Base-by-base conservation (phyloP, 2,888 invertebrate species). In the Andricus quercusramuli region DNA sequence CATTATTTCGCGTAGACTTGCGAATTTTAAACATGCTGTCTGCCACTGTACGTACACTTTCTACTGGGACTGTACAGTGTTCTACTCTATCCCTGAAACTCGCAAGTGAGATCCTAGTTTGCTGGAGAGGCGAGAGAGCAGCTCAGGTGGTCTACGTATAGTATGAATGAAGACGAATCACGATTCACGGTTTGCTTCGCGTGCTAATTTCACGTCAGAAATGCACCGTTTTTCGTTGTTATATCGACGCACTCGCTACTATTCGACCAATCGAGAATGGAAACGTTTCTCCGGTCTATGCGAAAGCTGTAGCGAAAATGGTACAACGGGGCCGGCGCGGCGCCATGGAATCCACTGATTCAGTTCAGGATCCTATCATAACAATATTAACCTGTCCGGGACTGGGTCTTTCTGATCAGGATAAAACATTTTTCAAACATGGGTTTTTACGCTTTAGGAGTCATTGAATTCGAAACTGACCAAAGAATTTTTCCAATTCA, bases 61-160 rank as follows among this genome's bases (percentile, higher is more conserved):
- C 56, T 56, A 56, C 9, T 56, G 2, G 9, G 56, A 56, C n/a
- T 56, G 56, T 56, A 56, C n/a, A n/a, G 3, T 17, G 8, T n/a
- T n/a, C 56, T 20, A 8, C 17, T 56, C 56, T 56, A 56, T 56
- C n/a, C 56, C n/a, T n/a, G 56, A 56, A 56, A 56, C 56, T 56
- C n/a, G 20, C n/a, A 56, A 56, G n/a, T 47, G 56, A 56, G 56
- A 56, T 56, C 47, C 17, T 47, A 47, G 17, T 47, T 47, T 56
- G 56, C n/a, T 56, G n/a, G 56, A n/a, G 56, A 56, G 56, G n/a
- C 56, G 56, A 56, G 56, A 56, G 56, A 56, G 56, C n/a, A n/a
- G n/a, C n/a, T n/a, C 56, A 56, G 8, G 8, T 56, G 9, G 4
- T 0, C 44, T 37, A 8, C 37, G 37, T 37, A 8, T 37, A 8